Evolutionary conservation across 2,113 vertebrate genomes (phyloP), one percentile per base, ranked within the genome.

Genomic region (Orientallactaga bullata): DNA sequence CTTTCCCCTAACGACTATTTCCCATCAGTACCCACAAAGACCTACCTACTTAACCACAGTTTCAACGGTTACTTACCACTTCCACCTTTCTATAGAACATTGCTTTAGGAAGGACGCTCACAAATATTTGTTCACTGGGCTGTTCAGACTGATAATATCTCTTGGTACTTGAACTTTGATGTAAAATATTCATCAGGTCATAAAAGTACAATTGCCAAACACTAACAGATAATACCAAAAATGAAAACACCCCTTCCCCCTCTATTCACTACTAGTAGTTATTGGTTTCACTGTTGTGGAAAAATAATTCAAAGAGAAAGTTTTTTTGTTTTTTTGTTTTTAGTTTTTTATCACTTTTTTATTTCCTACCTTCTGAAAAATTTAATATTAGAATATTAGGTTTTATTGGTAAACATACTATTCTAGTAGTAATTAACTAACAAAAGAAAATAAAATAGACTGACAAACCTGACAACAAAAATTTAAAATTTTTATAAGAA

Each of bases 41-140:
- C 98, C 98, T 98, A 98, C 98, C 98, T 99, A 98, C 97, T 97
- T 95, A 99, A 99, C 99, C 99, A 98, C 98, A 63, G 98, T 91
- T 97, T 98, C 98, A 99, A 99, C 99, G 98, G 99, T 98, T 98
- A 97, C 97, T 98, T 81, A 99, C 99, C 99, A 98, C 99, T 99
- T 99, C 99, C 99, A 99, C 98, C 98, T 98, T 97, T 95, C 96
- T 58, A 47, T 68, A 97, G 86, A 95, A 82, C 78, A 51, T 55
- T 84, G 86, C 80, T 32, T 95, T 91, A 89, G 71, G 97, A 91
- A 97, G 92, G 89, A 92, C 93, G 77, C 91, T 96, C 95, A 95
- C 93, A 96, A 96, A 94, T 97, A 96, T 93, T 96, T 97, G 96
- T 97, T 97, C 97, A 93, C 85, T 96, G 96, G 97, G 95, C 97